These are phyloP conservation scores for Scomberomorus guttatus DNA, from an alignment of 2,797 vertebrate genomes.

Conservation along the genomic window DNA sequence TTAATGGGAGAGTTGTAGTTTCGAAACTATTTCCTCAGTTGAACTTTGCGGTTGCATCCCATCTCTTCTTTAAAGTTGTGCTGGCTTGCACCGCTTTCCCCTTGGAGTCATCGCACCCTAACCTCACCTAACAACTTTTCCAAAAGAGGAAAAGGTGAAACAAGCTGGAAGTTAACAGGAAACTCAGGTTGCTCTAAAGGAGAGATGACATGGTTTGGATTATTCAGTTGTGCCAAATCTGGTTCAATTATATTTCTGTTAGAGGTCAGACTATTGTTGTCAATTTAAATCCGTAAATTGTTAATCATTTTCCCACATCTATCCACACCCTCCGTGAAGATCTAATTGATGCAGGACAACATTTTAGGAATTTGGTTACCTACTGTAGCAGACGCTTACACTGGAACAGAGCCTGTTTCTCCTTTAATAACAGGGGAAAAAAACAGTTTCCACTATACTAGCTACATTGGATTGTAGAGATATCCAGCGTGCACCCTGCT, in stretches of 20 bases:
- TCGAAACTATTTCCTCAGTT: neutral
- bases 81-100: neutral
- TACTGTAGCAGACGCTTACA: neutral
- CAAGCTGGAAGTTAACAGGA: neutral
- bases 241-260: neutral
- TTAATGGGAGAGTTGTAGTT: constrained; percentile 5
- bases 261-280: neutral
- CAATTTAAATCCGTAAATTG: neutral
- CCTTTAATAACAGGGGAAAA: neutral
- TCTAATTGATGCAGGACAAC: neutral
- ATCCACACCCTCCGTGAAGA: no score
- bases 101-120: neutral
- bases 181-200: neutral
- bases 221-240: neutral
- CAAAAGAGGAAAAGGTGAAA: neutral
- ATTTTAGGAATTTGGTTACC: neutral
- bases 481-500: neutral
- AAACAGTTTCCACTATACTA: neutral
- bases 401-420: neutral
- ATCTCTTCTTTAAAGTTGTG: neutral
- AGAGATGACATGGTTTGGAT: neutral
- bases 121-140: neutral
- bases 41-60: neutral
- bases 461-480: neutral
- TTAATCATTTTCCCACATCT: neutral